Evolutionary conservation across 2,888 invertebrate genomes (phyloP).

Genomic region (Idaea straminata): DNA sequence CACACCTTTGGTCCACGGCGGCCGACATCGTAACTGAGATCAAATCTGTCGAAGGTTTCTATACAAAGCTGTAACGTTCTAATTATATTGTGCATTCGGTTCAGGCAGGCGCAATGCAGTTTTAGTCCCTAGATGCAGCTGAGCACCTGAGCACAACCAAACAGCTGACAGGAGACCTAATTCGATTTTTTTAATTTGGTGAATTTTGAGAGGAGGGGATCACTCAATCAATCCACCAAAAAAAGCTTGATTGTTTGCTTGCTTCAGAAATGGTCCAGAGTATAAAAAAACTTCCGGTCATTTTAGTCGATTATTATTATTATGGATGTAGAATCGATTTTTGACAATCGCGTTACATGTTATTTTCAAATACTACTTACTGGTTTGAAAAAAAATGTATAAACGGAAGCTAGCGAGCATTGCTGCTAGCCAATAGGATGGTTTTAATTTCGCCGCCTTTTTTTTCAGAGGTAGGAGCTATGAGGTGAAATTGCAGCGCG

Average conservation of each 20-base stretch:
- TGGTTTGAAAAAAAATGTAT: no score
- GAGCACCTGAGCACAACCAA: slow-evolving; percentile 17
- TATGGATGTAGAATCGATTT: background rate
- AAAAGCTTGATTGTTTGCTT: background rate
- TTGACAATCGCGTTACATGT: background rate
- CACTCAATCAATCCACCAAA: background rate
- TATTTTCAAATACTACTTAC: no score
- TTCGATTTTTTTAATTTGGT: slow-evolving; percentile 7
- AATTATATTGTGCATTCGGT: slow-evolving; percentile 51
- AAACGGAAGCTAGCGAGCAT: background rate
- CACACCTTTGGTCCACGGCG: slow-evolving; percentile 64
- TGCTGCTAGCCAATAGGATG: background rate
- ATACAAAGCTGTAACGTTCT: slow-evolving; percentile 30
- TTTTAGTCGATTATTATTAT: background rate
- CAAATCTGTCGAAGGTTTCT: slow-evolving; percentile 16
- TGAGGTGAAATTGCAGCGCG: background rate
- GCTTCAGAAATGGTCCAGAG: background rate
- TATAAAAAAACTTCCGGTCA: background rate
- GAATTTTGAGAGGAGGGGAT: background rate
- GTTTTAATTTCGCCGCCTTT: background rate
- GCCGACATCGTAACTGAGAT: slow-evolving; percentile 61
- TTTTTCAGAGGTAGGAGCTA: background rate
- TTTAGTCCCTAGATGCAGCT: slow-evolving; percentile 43
- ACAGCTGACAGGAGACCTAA: slow-evolving; percentile 56
- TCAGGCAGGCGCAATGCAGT: slow-evolving; percentile 73